These are phyloP conservation scores for Artibeus jamaicensis DNA, from an alignment of 2,797 vertebrate genomes.

Conservation along the genomic window DNA sequence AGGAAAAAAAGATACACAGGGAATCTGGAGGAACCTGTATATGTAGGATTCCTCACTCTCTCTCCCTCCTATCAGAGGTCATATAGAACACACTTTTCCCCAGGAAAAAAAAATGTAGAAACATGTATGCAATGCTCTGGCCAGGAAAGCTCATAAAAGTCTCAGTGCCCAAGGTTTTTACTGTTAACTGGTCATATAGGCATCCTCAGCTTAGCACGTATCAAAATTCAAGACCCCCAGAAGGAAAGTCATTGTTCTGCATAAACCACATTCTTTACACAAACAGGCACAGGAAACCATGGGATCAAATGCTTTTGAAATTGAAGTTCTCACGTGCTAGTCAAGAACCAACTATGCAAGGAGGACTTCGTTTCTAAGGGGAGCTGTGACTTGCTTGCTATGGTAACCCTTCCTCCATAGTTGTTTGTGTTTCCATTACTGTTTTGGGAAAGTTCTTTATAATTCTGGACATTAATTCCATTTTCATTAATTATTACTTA, in stretches of 20 bases:
- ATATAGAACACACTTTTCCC: neutral
- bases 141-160: neutral
- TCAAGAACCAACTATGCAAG: neutral
- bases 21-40: neutral
- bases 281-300: neutral
- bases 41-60: neutral
- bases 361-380: neutral
- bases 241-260: neutral
- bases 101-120: neutral
- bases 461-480: neutral
- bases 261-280: neutral
- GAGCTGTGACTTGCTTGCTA: neutral
- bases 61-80: neutral
- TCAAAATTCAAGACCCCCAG: neutral
- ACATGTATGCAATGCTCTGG: neutral
- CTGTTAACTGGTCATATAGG: neutral
- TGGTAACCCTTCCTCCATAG: neutral
- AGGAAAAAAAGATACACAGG: neutral
- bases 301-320: neutral
- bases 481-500: neutral
- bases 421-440: neutral
- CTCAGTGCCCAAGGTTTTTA: neutral
- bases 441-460: neutral
- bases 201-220: neutral
- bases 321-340: neutral